Evolutionary conservation across 2,797 vertebrate species (phyloP).

Genomic region (Kryptolebias ocellatus): DNA sequence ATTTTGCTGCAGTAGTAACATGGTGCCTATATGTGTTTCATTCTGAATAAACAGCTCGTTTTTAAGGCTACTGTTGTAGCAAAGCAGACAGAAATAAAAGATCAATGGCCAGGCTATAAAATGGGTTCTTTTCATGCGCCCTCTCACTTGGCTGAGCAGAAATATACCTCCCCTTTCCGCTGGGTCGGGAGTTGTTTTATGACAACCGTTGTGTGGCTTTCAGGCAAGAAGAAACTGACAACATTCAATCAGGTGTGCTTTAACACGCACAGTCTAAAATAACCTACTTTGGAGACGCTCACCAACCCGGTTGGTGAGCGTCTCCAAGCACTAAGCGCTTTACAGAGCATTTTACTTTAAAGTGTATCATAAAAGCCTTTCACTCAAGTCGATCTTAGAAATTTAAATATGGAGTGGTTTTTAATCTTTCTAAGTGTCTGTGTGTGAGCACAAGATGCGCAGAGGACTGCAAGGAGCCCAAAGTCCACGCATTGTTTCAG

Average conservation of each 20-base stretch:
- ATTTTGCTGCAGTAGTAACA: too few species aligned
- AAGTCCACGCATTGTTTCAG: slow-evolving; percentile 65
- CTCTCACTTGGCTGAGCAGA: slow-evolving; percentile 45
- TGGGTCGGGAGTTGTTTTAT: slow-evolving; percentile 42
- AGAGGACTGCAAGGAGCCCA: slow-evolving; percentile 36
- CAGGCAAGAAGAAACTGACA: too few species aligned
- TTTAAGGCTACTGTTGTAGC: slow-evolving; percentile 60
- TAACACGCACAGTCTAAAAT: not conserved
- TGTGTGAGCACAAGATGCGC: slow-evolving; percentile 44
- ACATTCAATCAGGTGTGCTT: slow-evolving; percentile 23
- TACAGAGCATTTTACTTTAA: too few species aligned
- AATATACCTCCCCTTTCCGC: slow-evolving; percentile 19
- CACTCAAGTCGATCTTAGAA: too few species aligned
- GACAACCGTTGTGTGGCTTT: slow-evolving; percentile 44
- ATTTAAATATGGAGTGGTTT: not conserved
- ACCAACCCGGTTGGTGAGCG: too few species aligned
- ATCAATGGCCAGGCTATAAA: slow-evolving; percentile 62
- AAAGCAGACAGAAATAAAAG: slow-evolving; percentile 45
- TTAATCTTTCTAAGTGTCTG: slow-evolving; percentile 4
- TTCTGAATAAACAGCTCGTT: slow-evolving; percentile 5
- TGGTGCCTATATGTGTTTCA: too few species aligned
- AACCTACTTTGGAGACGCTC: not conserved
- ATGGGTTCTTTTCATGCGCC: slow-evolving; percentile 58
- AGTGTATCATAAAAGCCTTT: too few species aligned
- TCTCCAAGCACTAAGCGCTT: too few species aligned